These are phyloP conservation scores for Anarhynchus alexandrinus DNA, from an alignment of 2,113 vertebrate genomes.

Conservation along the genomic window DNA sequence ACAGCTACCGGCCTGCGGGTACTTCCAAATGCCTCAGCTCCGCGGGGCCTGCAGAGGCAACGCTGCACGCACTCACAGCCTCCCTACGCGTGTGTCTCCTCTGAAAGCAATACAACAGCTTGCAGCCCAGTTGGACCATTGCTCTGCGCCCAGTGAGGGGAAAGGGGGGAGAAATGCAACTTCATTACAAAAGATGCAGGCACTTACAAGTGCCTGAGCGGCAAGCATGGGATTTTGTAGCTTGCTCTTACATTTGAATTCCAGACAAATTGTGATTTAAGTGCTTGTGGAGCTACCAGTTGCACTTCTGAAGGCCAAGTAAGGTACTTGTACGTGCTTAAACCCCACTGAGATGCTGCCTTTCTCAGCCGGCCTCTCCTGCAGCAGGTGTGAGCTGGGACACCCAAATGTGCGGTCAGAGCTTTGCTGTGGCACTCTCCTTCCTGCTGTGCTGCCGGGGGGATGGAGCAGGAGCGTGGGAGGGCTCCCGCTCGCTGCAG, in stretches of 20 bases:
- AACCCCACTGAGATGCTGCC: background rate
- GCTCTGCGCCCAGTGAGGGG: background rate
- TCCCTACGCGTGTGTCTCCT: background rate
- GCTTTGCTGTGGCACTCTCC: background rate
- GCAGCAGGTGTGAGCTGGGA: background rate
- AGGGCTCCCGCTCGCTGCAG: background rate
- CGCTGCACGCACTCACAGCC: background rate
- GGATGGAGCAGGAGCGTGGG: rapidly evolving
- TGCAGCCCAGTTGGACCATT: rapidly evolving
- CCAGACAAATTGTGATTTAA: background rate
- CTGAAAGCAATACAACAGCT: background rate
- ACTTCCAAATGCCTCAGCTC: background rate
- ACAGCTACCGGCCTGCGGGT: rapidly evolving
- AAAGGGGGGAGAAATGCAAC: background rate
- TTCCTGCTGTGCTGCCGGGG: background rate
- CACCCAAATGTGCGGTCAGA: background rate
- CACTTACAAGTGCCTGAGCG: background rate
- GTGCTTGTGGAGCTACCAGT: background rate
- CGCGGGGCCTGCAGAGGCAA: background rate
- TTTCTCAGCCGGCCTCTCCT: background rate
- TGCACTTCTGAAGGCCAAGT: background rate
- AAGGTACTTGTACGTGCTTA: background rate
- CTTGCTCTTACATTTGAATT: background rate
- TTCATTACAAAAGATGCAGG: background rate
- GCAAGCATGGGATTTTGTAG: background rate